Conservation (phyloP, 1,140 invertebrate genomes). For the Eulimnadia texana region DNA sequence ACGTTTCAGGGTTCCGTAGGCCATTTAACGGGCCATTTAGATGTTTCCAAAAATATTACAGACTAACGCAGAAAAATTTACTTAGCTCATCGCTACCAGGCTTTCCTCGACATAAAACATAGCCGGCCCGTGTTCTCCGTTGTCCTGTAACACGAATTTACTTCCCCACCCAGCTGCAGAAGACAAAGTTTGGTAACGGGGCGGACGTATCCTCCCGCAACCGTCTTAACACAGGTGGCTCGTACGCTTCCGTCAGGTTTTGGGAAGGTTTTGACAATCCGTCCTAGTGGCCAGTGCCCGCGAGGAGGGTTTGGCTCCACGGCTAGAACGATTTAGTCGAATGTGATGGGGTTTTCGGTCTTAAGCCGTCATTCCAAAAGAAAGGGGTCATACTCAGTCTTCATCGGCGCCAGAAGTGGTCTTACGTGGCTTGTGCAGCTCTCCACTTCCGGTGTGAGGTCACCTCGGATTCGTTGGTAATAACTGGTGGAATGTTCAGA, state of each 20-base stretch:
- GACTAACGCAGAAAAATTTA: no score
- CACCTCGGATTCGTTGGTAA: background rate
- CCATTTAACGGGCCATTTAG: no score
- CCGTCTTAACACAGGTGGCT: background rate
- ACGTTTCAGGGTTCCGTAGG: no score
- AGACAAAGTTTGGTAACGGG: constrained; percentile 3
- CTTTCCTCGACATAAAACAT: no score
- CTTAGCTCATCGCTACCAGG: no score
- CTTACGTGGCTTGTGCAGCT: constrained; percentile 6
- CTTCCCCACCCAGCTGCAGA: background rate
- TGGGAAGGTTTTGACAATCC: background rate
- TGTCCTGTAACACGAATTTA: no score
- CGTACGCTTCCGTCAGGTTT: constrained; percentile 6
- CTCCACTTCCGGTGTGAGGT: constrained; percentile 11
- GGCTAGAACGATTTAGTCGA: background rate
- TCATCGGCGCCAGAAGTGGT: constrained; percentile 17
- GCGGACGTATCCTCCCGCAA: background rate
- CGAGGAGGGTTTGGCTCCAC: background rate
- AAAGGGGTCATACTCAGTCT: constrained; percentile 10
- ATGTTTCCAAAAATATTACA: no score
- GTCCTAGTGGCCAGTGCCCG: background rate
- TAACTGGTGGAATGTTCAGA: constrained; percentile 3
- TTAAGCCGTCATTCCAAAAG: constrained; percentile 3
- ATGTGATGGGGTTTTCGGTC: background rate
- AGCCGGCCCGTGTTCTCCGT: no score